phyloP scores from a whole-genome alignment of 2,888 invertebrate genomes.

The Sylvicola cinctus region DNA sequence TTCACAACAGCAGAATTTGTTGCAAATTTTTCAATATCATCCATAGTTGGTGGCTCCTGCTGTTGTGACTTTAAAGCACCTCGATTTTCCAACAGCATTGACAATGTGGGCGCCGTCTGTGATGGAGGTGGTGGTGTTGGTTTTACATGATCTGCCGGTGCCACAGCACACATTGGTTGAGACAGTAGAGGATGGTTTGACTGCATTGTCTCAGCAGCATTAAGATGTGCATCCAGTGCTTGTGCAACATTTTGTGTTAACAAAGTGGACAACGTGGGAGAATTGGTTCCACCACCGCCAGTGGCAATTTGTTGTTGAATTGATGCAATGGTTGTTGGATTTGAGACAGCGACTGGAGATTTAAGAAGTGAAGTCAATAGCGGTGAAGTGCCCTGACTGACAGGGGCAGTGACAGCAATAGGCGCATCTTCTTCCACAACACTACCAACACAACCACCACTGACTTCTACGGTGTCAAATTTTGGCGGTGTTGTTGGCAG shows the following conservation, averaged over 20 bases:
- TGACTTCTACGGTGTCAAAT: too few species aligned
- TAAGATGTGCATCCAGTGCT: too few species aligned
- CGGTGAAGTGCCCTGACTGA: constrained; percentile 40
- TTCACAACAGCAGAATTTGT: not conserved
- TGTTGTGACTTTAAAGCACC: constrained; percentile 12
- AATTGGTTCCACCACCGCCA: constrained; percentile 18
- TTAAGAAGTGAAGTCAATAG: constrained; percentile 66
- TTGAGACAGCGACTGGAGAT: constrained; percentile 34
- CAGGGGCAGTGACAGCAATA: too few species aligned
- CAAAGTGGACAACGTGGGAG: constrained; percentile 2
- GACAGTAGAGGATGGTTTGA: too few species aligned
- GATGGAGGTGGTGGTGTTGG: constrained; percentile 33
- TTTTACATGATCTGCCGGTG: not conserved
- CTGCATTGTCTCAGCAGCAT: too few species aligned
- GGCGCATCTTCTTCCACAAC: constrained; percentile 16
- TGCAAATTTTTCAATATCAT: not conserved
- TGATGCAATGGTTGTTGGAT: constrained; percentile 19
- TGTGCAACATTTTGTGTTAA: constrained; percentile 5
- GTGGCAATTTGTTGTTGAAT: constrained; percentile 17
- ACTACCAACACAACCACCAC: too few species aligned
- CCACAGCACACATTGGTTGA: not conserved
- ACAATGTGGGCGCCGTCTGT: constrained; percentile 50
- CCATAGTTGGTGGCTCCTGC: constrained; percentile 20
- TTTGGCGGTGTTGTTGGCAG: constrained; percentile 3
- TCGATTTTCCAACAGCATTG: constrained; percentile 44